Conservation (phyloP, 2,113 vertebrate species). For the Turnix velox region DNA sequence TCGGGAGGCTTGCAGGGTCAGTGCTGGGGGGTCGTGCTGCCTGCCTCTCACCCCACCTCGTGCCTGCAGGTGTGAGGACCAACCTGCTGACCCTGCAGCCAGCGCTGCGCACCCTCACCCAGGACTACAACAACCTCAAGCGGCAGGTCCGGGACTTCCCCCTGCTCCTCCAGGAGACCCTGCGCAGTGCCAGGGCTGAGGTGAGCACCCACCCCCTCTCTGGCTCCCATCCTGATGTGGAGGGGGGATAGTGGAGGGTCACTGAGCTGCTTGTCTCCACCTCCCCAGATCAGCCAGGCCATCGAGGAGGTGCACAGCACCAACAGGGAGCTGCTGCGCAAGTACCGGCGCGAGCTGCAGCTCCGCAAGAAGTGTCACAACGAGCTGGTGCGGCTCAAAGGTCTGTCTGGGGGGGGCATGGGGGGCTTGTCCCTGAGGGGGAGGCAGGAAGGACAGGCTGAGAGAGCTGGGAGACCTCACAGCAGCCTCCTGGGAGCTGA, state of each 20-base stretch:
- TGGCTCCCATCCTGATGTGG: fast-evolving
- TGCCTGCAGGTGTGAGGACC: slow-evolving; percentile 82
- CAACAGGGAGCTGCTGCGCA: slow-evolving; percentile 90
- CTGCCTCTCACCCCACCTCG: background rate
- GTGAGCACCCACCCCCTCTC: slow-evolving; percentile 51
- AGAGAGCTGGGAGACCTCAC: too few species aligned
- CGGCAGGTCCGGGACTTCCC: slow-evolving; percentile 93
- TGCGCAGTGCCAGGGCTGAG: slow-evolving; percentile 83
- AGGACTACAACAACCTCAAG: slow-evolving; percentile 92
- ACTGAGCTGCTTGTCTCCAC: fast-evolving
- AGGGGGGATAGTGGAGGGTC: background rate
- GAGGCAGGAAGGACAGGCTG: background rate
- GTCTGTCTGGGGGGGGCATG: background rate
- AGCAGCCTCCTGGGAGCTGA: too few species aligned
- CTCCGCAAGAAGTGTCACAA: slow-evolving; percentile 97
- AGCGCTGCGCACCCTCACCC: slow-evolving; percentile 88
- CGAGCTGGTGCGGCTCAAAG: slow-evolving; percentile 91
- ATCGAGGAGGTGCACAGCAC: slow-evolving; percentile 86
- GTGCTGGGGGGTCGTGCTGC: fast-evolving
- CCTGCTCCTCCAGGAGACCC: slow-evolving; percentile 86
- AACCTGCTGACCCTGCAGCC: slow-evolving; percentile 93
- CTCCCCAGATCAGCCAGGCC: slow-evolving; percentile 85
- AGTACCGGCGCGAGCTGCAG: slow-evolving; percentile 93
- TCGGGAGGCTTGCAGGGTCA: fast-evolving
- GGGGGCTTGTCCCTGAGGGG: fast-evolving